phyloP scores from a whole-genome alignment of 2,113 vertebrate species.

The Protomyctophum bolini region DNA sequence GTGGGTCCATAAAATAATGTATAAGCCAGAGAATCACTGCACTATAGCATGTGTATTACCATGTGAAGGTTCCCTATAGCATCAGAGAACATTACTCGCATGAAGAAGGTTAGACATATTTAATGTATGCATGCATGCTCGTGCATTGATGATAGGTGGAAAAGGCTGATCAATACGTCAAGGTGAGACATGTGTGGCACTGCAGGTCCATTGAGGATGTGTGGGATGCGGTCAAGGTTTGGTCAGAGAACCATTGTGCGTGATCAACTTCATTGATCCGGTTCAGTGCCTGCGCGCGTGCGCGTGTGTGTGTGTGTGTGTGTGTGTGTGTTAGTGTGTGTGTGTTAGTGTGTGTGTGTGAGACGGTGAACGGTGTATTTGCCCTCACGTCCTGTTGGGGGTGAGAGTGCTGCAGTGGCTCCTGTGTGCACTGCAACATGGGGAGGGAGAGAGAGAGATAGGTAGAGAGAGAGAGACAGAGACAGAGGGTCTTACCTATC shows the following conservation, averaged over 20 bases:
- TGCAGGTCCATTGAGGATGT: background rate
- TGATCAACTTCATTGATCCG: slow-evolving; percentile 5
- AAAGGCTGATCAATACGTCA: background rate
- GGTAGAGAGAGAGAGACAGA: slow-evolving; percentile 1
- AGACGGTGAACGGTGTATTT: slow-evolving; percentile 5
- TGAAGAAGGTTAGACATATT: no score
- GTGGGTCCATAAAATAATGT: no score
- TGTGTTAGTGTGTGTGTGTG: slow-evolving; percentile 11
- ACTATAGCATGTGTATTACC: no score
- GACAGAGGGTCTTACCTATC: slow-evolving; percentile 43
- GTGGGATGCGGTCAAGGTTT: background rate
- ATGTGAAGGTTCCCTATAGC: no score
- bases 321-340: background rate
- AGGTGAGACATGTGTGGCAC: background rate
- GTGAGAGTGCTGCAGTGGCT: slow-evolving; percentile 27
- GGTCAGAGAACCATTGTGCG: background rate
- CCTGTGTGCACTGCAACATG: slow-evolving; percentile 23
- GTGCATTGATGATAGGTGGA: no score
- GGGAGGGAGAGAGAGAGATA: background rate
- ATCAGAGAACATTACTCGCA: no score
- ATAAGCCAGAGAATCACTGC: no score
- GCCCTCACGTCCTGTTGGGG: slow-evolving; percentile 11
- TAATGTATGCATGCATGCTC: no score
- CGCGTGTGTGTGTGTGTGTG: background rate
- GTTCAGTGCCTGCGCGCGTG: no score